Evolutionary conservation across 1,140 invertebrate genomes (phyloP).

Genomic region (Brevipalpus yothersi): DNA sequence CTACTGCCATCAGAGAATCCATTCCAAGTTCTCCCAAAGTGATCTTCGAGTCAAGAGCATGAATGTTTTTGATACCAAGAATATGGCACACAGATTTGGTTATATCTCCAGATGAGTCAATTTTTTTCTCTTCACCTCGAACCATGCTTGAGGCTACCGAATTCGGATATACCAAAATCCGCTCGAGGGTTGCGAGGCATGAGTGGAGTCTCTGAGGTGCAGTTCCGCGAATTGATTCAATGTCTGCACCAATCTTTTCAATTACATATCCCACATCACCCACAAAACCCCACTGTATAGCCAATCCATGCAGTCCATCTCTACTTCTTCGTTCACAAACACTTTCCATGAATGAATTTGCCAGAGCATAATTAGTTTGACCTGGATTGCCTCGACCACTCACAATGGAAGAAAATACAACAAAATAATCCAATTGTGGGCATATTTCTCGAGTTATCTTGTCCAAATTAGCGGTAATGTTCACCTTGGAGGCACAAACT

Average conservation of each 20-base stretch:
- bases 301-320: constrained; percentile 41
- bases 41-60: constrained; percentile 42
- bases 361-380: constrained; percentile 21
- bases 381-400: background rate
- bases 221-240: constrained; percentile 69
- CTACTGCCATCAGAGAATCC: constrained; percentile 89
- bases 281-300: constrained; percentile 93
- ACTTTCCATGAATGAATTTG: constrained; percentile 86
- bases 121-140: constrained; percentile 24
- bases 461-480: constrained; percentile 47
- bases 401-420: constrained; percentile 73
- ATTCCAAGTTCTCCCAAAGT: constrained; percentile 75
- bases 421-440: constrained; percentile 60
- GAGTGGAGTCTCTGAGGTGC: constrained; percentile 73
- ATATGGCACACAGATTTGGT: constrained; percentile 19
- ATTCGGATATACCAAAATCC: constrained; percentile 25
- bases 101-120: constrained; percentile 19
- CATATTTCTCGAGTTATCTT: constrained; percentile 40
- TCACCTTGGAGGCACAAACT: constrained; percentile 32
- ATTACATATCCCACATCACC: constrained; percentile 77
- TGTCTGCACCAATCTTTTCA: constrained; percentile 38
- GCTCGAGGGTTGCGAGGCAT: constrained; percentile 57
- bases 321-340: constrained; percentile 25
- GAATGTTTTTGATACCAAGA: constrained; percentile 43
- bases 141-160: constrained; percentile 9